Percentiles rank a stretch among this genome's conserved stretches.
Evolutionary conservation across 23 tunicate genomes (phyloP).

Genomic region (Phallusia fumigata): DNA sequence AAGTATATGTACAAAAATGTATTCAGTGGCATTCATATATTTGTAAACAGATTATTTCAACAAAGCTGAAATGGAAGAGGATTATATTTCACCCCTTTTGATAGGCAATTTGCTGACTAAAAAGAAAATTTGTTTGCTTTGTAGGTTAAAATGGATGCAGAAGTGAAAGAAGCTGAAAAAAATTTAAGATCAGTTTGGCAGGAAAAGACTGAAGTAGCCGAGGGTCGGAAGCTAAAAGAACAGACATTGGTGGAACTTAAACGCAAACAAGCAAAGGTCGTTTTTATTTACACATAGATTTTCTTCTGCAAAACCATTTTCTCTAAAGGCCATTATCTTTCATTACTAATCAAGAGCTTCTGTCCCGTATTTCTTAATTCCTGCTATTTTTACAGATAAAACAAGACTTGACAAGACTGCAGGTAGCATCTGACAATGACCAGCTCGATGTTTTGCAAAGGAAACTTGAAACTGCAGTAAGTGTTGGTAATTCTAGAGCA

Average conservation of each 20-base stretch:
- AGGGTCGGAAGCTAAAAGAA: slow-evolving; percentile 38
- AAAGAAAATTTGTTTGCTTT: neutral
- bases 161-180: slow-evolving; percentile 14
- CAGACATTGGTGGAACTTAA: slow-evolving; percentile 31
- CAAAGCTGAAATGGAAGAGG: too few species aligned
- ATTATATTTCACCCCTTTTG: neutral
- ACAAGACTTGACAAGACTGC: slow-evolving; percentile 52
- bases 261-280: slow-evolving; percentile 33
- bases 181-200: slow-evolving; percentile 26
- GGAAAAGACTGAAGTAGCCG: slow-evolving; percentile 44
- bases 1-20: too few species aligned
- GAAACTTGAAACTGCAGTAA: slow-evolving; percentile 36
- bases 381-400: slow-evolving; percentile 22
- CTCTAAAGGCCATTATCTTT: neutral
- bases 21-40: too few species aligned
- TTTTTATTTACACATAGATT: neutral
- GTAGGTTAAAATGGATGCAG: slow-evolving; percentile 33
- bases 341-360: too few species aligned
- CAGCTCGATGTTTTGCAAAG: slow-evolving; percentile 50
- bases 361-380: neutral
- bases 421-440: slow-evolving; percentile 41
- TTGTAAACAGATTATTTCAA: too few species aligned
- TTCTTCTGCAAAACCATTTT: neutral
- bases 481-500: too few species aligned
- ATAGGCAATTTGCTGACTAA: neutral